These are phyloP conservation scores for Amblyopsis rosae DNA, from an alignment of 2,113 vertebrate species.

Conservation along the genomic window DNA sequence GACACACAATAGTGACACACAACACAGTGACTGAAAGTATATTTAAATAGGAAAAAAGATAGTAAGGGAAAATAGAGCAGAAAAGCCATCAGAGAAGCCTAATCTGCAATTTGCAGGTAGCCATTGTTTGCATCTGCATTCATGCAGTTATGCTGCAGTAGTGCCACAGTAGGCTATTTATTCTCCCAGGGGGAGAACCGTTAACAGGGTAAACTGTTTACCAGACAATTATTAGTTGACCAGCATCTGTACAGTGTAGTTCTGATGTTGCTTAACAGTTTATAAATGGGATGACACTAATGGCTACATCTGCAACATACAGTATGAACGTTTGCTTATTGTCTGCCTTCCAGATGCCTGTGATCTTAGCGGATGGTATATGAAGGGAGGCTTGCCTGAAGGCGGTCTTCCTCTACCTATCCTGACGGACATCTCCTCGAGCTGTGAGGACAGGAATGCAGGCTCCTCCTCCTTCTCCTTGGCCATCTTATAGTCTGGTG, in stretches of 20 bases:
- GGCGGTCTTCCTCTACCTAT: conserved; percentile 89
- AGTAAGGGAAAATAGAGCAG: neutral
- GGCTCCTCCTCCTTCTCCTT: conserved; percentile 80
- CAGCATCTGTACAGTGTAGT: too few relatives aligned
- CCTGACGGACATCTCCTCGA: conserved; percentile 85
- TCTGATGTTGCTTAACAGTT: too few relatives aligned
- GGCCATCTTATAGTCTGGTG: conserved; percentile 54
- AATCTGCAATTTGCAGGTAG: neutral
- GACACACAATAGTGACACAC: too few relatives aligned
- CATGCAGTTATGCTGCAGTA: neutral
- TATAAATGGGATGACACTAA: too few relatives aligned
- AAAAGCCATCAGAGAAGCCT: conserved; percentile 59
- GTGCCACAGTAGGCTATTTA: neutral
- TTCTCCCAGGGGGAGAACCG: too few relatives aligned
- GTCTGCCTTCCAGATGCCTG: too few relatives aligned
- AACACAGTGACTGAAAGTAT: too few relatives aligned
- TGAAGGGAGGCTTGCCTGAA: conserved; percentile 91
- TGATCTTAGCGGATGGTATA: conserved; percentile 62
- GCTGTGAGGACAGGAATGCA: conserved; percentile 5
- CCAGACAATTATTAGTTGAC: too few relatives aligned
- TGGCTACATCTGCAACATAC: too few relatives aligned
- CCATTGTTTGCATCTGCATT: neutral
- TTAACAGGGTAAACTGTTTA: too few relatives aligned
- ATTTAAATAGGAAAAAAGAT: too few relatives aligned
- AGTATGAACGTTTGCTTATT: too few relatives aligned